These are phyloP conservation scores for Alentia gelatinosa DNA, from an alignment of 2,888 invertebrate species.

Conservation along the genomic window DNA sequence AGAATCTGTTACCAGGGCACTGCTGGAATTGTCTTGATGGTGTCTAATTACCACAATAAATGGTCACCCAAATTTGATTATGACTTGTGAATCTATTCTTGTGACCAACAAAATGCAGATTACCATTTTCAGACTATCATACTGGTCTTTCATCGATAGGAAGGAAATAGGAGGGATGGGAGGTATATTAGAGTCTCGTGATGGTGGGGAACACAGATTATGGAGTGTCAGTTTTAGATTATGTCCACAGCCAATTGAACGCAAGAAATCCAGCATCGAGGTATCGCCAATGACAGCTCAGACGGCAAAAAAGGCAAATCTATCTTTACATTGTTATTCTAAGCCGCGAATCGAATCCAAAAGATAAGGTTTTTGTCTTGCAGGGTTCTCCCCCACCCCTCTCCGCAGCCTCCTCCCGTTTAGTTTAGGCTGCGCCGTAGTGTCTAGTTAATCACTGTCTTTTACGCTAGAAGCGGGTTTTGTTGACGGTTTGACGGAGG, in stretches of 20 bases:
- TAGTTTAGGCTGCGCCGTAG: not conserved
- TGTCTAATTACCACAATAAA: no score
- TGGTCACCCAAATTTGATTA: no score
- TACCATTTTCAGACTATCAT: not conserved
- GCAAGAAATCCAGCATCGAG: not conserved
- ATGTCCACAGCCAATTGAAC: not conserved
- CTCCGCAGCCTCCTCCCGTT: not conserved
- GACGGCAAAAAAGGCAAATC: not conserved
- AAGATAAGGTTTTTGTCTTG: constrained; percentile 8
- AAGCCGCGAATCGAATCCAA: not conserved
- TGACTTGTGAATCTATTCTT: no score
- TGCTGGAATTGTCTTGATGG: no score
- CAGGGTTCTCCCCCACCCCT: not conserved
- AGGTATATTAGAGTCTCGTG: not conserved
- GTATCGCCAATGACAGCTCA: constrained; percentile 1
- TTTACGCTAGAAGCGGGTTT: not conserved
- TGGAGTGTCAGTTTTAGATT: not conserved
- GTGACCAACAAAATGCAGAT: no score
- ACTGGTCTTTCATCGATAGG: not conserved
- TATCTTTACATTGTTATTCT: constrained; percentile 30
- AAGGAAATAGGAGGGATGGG: not conserved
- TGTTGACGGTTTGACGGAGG: not conserved
- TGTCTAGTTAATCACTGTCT: not conserved
- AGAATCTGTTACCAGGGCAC: no score
- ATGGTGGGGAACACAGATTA: not conserved